Percentiles rank a stretch among this genome's conserved stretches.
Conservation (phyloP, 2,888 invertebrate species). For the Hirudinaria manillensis region DNA sequence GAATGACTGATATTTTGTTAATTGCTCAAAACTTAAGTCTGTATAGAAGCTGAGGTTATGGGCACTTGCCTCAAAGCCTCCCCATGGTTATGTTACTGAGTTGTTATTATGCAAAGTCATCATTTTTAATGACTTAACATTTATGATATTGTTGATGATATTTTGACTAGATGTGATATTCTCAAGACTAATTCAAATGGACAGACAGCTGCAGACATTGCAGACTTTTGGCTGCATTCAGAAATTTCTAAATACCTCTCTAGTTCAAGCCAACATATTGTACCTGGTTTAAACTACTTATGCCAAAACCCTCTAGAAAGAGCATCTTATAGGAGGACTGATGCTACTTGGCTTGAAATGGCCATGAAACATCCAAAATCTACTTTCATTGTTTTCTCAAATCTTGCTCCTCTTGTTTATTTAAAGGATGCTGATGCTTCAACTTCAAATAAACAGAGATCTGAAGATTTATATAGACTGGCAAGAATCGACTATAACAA, state of each 20-base stretch:
- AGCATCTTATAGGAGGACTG: conserved; percentile 48
- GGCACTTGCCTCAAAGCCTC: too few species aligned
- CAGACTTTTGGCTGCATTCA: conserved; percentile 50
- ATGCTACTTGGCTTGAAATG: conserved; percentile 46
- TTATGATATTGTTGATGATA: neutral
- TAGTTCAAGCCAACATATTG: conserved; percentile 23
- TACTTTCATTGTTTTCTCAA: conserved; percentile 47
- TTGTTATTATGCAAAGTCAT: neutral
- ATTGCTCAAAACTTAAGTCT: too few species aligned
- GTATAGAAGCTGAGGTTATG: too few species aligned
- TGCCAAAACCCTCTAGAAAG: conserved; percentile 47
- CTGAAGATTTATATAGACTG: neutral
- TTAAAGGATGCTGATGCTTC: neutral
- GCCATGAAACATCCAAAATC: conserved; percentile 42
- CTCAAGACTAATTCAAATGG: conserved; percentile 47
- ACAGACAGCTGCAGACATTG: conserved; percentile 51
- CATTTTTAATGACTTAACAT: neutral
- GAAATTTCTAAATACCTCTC: conserved; percentile 42
- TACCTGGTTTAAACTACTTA: conserved; percentile 44
- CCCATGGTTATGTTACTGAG: too few species aligned
- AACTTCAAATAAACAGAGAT: too few species aligned
- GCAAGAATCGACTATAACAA: conserved; percentile 4
- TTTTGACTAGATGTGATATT: conserved; percentile 41
- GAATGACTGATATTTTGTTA: too few species aligned
- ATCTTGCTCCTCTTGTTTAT: conserved; percentile 43